These are phyloP conservation scores for Phengaris alcon DNA, from an alignment of 2,888 invertebrate species.

Conservation along the genomic window DNA sequence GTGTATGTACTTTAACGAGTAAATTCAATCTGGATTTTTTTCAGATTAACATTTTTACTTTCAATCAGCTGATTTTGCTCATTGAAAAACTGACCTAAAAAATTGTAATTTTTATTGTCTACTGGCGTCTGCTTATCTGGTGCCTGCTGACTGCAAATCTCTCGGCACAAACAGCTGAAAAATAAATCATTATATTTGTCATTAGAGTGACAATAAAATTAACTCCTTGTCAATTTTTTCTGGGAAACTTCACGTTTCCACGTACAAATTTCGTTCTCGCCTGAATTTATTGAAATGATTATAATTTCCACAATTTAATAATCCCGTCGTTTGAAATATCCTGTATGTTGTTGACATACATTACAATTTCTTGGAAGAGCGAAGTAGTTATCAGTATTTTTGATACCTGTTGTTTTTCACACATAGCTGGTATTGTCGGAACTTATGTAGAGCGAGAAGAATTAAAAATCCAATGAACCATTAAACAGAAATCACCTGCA, in stretches of 20 bases:
- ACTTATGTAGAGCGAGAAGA: constrained; percentile 35
- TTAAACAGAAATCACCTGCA: constrained; percentile 38
- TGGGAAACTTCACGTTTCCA: constrained; percentile 3
- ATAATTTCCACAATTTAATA: not conserved
- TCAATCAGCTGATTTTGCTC: not conserved
- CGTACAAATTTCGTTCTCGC: not conserved
- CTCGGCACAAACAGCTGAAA: not conserved
- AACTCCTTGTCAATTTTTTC: constrained; percentile 10
- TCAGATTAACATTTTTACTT: not conserved
- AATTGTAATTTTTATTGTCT: too few relatives aligned
- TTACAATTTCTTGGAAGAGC: not conserved
- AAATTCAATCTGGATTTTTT: too few relatives aligned
- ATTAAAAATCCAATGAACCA: constrained; percentile 38
- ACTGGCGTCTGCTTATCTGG: too few relatives aligned
- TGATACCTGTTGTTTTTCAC: too few relatives aligned
- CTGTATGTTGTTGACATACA: not conserved
- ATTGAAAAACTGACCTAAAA: too few relatives aligned
- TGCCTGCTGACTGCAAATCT: too few relatives aligned
- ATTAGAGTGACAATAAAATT: not conserved
- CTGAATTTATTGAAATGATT: not conserved
- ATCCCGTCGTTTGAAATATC: not conserved
- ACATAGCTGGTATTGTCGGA: too few relatives aligned
- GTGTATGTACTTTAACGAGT: too few relatives aligned
- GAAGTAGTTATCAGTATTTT: too few relatives aligned
- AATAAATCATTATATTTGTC: not conserved